A percentile compares a stretch with the other conserved stretches of the same genome.
Conservation (phyloP, 1,140 invertebrate genomes). For the Homalodisca vitripennis region DNA sequence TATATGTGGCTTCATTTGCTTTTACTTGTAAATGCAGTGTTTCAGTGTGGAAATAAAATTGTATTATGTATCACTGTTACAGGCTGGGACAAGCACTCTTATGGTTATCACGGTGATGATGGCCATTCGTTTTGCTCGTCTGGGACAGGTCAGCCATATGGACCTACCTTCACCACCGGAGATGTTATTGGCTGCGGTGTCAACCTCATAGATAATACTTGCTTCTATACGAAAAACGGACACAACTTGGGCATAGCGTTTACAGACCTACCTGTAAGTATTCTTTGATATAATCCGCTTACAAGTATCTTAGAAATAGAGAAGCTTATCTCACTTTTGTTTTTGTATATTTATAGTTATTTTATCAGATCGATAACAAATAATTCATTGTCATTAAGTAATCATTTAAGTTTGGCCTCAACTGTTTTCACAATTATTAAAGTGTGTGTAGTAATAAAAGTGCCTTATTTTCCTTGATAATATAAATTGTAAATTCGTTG, state of each 20-base stretch:
- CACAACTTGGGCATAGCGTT: constrained; percentile 95
- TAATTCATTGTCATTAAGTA: not conserved
- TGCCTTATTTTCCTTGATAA: too few relatives aligned
- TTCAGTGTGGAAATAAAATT: too few relatives aligned
- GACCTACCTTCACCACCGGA: constrained; percentile 97
- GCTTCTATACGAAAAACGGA: constrained; percentile 99
- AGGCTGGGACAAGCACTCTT: constrained; percentile 99
- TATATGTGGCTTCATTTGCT: too few relatives aligned
- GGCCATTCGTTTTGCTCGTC: constrained; percentile 99
- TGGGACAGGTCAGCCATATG: constrained; percentile 94
- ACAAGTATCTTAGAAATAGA: too few relatives aligned
- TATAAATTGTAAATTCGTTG: too few relatives aligned
- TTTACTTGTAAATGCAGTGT: too few relatives aligned
- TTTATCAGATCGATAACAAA: not conserved
- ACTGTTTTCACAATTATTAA: not conserved
- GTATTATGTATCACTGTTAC: constrained; percentile 40
- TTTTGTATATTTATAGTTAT: not conserved
- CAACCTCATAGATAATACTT: constrained; percentile 96
- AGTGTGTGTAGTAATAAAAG: not conserved
- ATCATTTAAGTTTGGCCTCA: not conserved
- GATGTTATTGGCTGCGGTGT: constrained; percentile 98
- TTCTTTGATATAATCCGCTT: constrained; percentile 14
- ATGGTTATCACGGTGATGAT: constrained; percentile 99
- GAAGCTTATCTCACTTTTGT: not conserved
- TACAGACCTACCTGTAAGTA: constrained; percentile 88